Percentiles rank a stretch among this genome's conserved stretches.
These are phyloP conservation scores for Bacillus rossius DNA, from an alignment of 1,140 invertebrate genomes.

Conservation along the genomic window DNA sequence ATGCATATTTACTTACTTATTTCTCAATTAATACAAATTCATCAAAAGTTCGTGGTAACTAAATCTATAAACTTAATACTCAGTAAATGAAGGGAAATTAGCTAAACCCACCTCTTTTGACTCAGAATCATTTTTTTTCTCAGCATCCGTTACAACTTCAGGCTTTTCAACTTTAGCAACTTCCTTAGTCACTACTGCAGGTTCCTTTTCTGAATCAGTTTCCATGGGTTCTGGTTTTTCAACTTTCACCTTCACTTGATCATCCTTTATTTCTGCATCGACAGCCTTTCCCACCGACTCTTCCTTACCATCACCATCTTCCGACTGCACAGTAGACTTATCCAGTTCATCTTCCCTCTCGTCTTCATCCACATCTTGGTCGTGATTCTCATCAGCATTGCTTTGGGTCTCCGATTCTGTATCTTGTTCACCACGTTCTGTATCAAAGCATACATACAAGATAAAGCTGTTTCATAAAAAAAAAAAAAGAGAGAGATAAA, in stretches of 20 bases:
- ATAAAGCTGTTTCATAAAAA: no score
- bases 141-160: slow-evolving; percentile 37
- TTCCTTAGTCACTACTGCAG: not conserved
- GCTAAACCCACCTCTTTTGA: slow-evolving; percentile 34
- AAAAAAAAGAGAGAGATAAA: no score
- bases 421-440: slow-evolving; percentile 18
- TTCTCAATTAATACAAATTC: no score
- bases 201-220: not conserved
- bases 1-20: no score
- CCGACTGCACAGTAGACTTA: not conserved
- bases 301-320: slow-evolving; percentile 6
- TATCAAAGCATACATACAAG: not conserved
- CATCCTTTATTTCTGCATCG: slow-evolving; percentile 36
- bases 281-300: slow-evolving; percentile 25
- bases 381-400: slow-evolving; percentile 18
- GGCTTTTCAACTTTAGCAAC: no score
- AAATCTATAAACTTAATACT: no score
- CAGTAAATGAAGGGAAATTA: no score
- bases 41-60: no score
- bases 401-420: slow-evolving; percentile 18
- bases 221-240: slow-evolving; percentile 7
- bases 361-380: slow-evolving; percentile 12
- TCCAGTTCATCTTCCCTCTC: slow-evolving; percentile 9
- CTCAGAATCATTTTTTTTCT: slow-evolving; percentile 40
- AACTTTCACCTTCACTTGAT: slow-evolving; percentile 14